These are phyloP conservation scores for Takifugu flavidus DNA, from an alignment of 2,113 vertebrate species.

Conservation along the genomic window DNA sequence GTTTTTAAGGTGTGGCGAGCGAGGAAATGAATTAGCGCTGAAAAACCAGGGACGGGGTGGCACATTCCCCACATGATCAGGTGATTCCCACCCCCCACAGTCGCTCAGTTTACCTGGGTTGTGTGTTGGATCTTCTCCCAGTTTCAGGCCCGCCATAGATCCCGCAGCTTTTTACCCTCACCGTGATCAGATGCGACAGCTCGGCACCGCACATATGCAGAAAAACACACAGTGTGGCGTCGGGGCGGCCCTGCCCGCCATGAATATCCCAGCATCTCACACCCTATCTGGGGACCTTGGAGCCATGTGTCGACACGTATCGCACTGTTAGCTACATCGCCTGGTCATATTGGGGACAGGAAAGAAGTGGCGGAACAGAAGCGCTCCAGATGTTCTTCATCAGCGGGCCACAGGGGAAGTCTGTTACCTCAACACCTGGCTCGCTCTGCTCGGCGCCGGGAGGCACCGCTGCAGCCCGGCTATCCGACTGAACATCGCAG, in stretches of 20 bases:
- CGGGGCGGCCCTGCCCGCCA: conserved; percentile 60
- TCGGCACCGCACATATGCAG: conserved; percentile 65
- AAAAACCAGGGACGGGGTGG: conserved; percentile 7
- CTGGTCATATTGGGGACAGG: conserved; percentile 77
- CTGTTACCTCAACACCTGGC: conserved; percentile 75
- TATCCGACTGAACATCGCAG: conserved; percentile 43
- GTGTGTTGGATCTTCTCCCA: neutral
- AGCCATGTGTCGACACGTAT: conserved; percentile 76
- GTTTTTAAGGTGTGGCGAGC: conserved; percentile 31
- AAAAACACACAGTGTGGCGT: conserved; percentile 54
- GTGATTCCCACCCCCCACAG: too few relatives aligned
- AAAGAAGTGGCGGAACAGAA: conserved; percentile 77
- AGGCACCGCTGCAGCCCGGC: conserved; percentile 58
- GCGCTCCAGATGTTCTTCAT: conserved; percentile 80
- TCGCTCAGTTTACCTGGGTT: neutral
- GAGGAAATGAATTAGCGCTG: conserved; percentile 32
- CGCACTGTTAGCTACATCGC: conserved; percentile 77
- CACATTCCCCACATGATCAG: neutral
- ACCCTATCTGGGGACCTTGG: conserved; percentile 70
- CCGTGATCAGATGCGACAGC: conserved; percentile 8
- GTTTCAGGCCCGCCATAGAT: conserved; percentile 18
- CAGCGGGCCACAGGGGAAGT: conserved; percentile 77
- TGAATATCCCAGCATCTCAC: conserved; percentile 60
- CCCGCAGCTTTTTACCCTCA: too few relatives aligned
- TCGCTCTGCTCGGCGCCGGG: conserved; percentile 55